Conservation (phyloP, 1,140 invertebrate genomes). For the Meteorus sp. region DNA sequence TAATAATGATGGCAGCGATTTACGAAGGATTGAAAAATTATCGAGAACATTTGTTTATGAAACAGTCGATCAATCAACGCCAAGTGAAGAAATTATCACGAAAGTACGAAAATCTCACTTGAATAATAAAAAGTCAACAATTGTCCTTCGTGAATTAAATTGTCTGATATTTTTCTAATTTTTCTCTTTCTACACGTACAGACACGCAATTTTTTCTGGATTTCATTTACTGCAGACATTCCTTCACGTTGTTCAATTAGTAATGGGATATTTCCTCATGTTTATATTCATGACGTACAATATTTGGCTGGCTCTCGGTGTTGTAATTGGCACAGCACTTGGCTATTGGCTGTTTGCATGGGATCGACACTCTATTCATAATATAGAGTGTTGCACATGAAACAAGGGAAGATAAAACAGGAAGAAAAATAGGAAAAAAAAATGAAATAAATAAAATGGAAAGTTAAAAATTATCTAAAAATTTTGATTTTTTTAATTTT, state of each 20-base stretch:
- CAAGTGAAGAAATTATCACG: not conserved
- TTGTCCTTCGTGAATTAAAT: too few relatives aligned
- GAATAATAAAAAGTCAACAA: too few relatives aligned
- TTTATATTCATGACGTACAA: constrained; percentile 81
- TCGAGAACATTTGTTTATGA: constrained; percentile 35
- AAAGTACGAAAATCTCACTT: not conserved
- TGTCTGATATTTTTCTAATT: constrained; percentile 20
- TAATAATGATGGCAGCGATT: constrained; percentile 42
- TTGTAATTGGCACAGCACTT: constrained; percentile 64
- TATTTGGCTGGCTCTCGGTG: constrained; percentile 67
- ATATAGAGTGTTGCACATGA: constrained; percentile 40
- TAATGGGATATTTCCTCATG: constrained; percentile 73
- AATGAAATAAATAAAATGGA: constrained; percentile 6
- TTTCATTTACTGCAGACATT: constrained; percentile 65
- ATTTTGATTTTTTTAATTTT: too few relatives aligned
- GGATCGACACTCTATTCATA: constrained; percentile 53
- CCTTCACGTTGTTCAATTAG: constrained; percentile 69
- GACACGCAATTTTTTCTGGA: constrained; percentile 49
- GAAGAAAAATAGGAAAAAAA: not conserved
- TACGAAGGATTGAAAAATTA: constrained; percentile 54
- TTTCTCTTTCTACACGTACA: constrained; percentile 29
- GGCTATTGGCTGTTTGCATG: constrained; percentile 72
- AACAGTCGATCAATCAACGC: not conserved
- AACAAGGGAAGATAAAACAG: not conserved
- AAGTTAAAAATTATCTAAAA: too few relatives aligned